Base-by-base conservation (phyloP, 1,140 invertebrate species). In the Tetragonula clypearis region DNA sequence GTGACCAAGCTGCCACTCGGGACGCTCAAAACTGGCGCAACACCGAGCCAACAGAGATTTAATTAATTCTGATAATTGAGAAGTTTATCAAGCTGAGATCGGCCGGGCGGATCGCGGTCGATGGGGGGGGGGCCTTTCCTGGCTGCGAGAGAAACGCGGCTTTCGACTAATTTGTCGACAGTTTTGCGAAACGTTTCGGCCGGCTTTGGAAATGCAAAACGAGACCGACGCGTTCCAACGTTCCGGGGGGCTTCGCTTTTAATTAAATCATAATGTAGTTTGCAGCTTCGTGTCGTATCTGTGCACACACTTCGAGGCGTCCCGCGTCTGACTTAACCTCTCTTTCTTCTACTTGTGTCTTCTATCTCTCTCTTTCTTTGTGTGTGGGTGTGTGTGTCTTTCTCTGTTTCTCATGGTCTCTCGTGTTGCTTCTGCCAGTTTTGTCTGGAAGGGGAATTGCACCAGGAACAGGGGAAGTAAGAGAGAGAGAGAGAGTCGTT, bases 61-160 rank as follows among this genome's bases (percentile, higher is more conserved):
- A 90, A 90, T 90, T 90, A 90, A 90, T 90, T 86, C 86, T 86
- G 86, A 87, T 90, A 90, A 90, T 87, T 84, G 83, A 87, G 84
- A 87, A 90, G 83, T 90, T 87, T 90, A 90, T 90, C 86, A 87
- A 89, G 88, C 79, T 58, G 69, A 2, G 15, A 71, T 60, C 26
- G 21, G 55, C 5, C 1, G 66, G 56, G 69, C 3, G 41, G 68
- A 74, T 65, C 56, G 55, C 19, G 11, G 82, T 41, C 62, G 60
- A 66, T 15, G 30, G 9, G 21, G 41, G 21, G 41, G 41, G 30
- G 6, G 9, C 41, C 41, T 8, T 11, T 49, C 8, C 19, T 14
- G 26, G 8, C 5, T 17, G 23, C 23, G 68, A 23, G 35, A 58
- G 35, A 58, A 65, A 65, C 58, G 72, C 65, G 15, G 85, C 79